A percentile compares a stretch with the other conserved stretches of the same genome.
phyloP scores from a whole-genome alignment of 2,888 invertebrate genomes.

The Hirtodrosophila alboralis region DNA sequence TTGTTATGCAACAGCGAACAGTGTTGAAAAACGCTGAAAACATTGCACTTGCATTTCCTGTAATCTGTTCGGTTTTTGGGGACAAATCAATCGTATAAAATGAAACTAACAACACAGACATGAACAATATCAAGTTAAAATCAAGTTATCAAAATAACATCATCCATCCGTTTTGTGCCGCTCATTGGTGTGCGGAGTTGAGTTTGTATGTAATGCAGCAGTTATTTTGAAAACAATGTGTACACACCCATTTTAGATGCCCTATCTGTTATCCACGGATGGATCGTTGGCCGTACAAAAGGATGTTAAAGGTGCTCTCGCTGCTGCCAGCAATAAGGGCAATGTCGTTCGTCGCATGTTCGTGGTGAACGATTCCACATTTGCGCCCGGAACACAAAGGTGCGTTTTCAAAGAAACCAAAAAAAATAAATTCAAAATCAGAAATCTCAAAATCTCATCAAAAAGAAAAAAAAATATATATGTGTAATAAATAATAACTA shows the following conservation, averaged over 20 bases:
- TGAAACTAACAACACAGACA: conserved; percentile 28
- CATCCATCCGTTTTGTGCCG: conserved; percentile 36
- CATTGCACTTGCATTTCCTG: conserved; percentile 59
- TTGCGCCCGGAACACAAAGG: conserved; percentile 83
- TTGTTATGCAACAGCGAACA: conserved; percentile 39
- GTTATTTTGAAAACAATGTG: conserved; percentile 58
- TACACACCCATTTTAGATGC: conserved; percentile 82
- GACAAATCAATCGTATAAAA: conserved; percentile 53
- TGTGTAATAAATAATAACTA: too few species aligned
- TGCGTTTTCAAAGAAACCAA: conserved; percentile 58
- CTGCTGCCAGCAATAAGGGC: conserved; percentile 82
- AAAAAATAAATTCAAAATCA: conserved; percentile 20
- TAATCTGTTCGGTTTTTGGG: conserved; percentile 69
- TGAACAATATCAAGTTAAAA: conserved; percentile 29
- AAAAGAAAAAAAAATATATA: conserved; percentile 23
- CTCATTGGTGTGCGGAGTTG: conserved; percentile 15
- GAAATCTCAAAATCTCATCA: conserved; percentile 6
- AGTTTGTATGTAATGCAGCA: conserved; percentile 27
- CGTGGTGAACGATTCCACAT: conserved; percentile 84
- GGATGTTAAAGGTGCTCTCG: conserved; percentile 83
- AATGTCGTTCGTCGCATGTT: conserved; percentile 84
- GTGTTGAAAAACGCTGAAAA: conserved; percentile 52
- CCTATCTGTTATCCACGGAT: conserved; percentile 84
- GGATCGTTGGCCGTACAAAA: conserved; percentile 84
- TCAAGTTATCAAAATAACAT: conserved; percentile 29